Conservation (phyloP, 2,797 vertebrate species). For the Synaphobranchus kaupii region DNA sequence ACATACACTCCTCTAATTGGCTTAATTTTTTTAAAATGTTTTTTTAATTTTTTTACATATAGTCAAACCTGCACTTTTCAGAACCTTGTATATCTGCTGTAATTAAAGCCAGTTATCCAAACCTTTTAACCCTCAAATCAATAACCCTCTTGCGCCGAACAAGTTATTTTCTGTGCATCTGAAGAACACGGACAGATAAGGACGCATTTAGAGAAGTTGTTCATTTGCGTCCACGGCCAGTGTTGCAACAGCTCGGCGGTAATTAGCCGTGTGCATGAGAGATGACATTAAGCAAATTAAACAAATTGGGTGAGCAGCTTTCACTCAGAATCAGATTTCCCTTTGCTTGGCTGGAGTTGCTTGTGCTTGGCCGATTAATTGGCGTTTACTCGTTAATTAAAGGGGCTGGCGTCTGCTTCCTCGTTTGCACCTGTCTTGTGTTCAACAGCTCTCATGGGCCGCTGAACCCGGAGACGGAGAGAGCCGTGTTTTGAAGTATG, state of each 20-base stretch:
- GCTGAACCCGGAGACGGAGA: neutral
- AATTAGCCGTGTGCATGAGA: neutral
- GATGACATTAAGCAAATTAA: conserved; percentile 12
- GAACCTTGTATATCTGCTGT: neutral
- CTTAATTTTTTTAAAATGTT: no score
- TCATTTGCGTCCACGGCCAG: neutral
- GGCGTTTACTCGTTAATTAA: conserved; percentile 15
- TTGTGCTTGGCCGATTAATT: neutral
- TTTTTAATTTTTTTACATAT: neutral
- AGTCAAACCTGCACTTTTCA: neutral
- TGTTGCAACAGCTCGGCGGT: neutral
- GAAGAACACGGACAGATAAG: neutral
- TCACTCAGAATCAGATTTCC: neutral
- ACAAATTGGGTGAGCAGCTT: conserved; percentile 12
- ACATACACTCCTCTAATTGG: neutral
- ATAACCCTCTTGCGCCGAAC: neutral
- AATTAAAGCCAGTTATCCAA: neutral
- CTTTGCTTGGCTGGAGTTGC: neutral
- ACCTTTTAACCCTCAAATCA: neutral
- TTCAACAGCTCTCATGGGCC: neutral
- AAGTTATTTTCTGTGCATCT: neutral
- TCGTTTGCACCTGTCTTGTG: neutral
- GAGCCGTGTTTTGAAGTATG: neutral
- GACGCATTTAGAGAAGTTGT: neutral
- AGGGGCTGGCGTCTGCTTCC: neutral